Evolutionary conservation across 2,113 vertebrate genomes (phyloP).

Genomic region (Ancistrus triradiatus): DNA sequence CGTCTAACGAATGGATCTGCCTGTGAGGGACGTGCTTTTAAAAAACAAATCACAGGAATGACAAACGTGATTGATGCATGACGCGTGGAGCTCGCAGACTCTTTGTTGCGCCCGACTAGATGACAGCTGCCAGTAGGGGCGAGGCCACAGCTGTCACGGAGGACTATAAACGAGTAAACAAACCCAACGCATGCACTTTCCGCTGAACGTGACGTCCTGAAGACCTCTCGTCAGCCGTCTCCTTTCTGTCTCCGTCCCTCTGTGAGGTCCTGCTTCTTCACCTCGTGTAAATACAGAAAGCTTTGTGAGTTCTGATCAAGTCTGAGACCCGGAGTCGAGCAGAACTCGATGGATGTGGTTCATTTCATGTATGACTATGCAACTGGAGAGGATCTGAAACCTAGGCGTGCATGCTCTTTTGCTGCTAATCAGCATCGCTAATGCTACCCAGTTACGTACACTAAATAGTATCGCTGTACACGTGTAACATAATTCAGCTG

Average conservation of each 20-base stretch:
- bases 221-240: slow-evolving; percentile 10
- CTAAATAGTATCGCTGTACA: background rate
- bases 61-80: slow-evolving; percentile 4
- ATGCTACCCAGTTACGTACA: slow-evolving; percentile 4
- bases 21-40: slow-evolving; percentile 39
- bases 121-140: slow-evolving; percentile 48
- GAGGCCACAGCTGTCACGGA: slow-evolving; percentile 44
- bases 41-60: slow-evolving; percentile 1
- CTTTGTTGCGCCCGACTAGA: slow-evolving; percentile 25
- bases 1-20: slow-evolving; percentile 46
- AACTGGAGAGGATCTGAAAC: slow-evolving; percentile 49
- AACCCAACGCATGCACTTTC: slow-evolving; percentile 58
- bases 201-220: slow-evolving; percentile 41
- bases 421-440: slow-evolving; percentile 14
- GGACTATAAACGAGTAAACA: slow-evolving; percentile 34
- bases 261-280: slow-evolving; percentile 3
- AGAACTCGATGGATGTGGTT: slow-evolving; percentile 35
- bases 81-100: slow-evolving; percentile 43
- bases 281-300: slow-evolving; percentile 18
- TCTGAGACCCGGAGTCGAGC: no score
- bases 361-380: slow-evolving; percentile 57
- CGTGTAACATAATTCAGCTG: slow-evolving; percentile 11
- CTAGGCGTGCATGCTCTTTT: slow-evolving; percentile 22
- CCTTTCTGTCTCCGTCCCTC: slow-evolving; percentile 1
- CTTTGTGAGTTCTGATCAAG: no score